phyloP scores from a whole-genome alignment of 1,140 invertebrate genomes.

The Micrasema longulum region DNA sequence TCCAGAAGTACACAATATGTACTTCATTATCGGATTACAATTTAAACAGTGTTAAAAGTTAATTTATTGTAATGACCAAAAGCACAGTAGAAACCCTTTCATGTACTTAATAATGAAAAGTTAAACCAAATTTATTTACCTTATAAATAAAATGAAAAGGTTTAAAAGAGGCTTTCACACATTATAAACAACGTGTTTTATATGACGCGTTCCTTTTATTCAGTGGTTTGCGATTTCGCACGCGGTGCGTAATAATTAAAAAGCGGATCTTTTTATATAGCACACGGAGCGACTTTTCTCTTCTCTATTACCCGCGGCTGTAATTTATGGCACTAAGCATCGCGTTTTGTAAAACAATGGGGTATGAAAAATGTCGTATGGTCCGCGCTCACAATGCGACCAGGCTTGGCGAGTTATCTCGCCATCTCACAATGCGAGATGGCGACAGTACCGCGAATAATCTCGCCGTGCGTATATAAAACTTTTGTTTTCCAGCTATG shows the following conservation, averaged over 20 bases:
- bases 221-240: neutral
- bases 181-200: neutral
- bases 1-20: no score
- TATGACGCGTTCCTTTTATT: neutral
- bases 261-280: slow-evolving; percentile 2
- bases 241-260: slow-evolving; percentile 5
- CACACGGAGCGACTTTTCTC: slow-evolving; percentile 13
- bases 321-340: slow-evolving; percentile 21
- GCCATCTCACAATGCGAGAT: neutral
- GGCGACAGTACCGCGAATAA: slow-evolving; percentile 1
- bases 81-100: no score
- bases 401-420: no score
- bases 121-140: no score
- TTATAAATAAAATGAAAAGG: no score
- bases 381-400: neutral
- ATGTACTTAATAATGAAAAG: no score
- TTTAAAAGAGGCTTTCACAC: neutral
- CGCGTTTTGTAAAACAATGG: slow-evolving; percentile 17
- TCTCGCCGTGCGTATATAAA: slow-evolving; percentile 41
- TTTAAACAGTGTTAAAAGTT: no score
- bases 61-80: no score
- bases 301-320: slow-evolving; percentile 10
- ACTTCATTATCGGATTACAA: no score
- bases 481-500: slow-evolving; percentile 45
- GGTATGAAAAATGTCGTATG: slow-evolving; percentile 29